Percentiles rank a stretch among this genome's conserved stretches.
Conservation (phyloP, 30 jellyfish, hydroid and myxozoan genomes). For the Cassiopea andromeda region DNA sequence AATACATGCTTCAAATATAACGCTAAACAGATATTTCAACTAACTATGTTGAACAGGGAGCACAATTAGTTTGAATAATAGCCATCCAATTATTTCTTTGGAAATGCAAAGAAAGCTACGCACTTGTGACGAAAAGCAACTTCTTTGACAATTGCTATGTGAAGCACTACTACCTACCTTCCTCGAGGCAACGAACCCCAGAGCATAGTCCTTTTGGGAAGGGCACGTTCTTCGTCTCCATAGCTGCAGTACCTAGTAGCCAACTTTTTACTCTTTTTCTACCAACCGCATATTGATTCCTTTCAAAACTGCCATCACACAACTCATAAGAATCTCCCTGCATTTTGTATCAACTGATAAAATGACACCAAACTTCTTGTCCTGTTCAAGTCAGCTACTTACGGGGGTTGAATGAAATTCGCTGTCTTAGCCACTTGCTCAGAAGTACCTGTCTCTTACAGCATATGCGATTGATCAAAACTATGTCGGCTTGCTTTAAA, state of each 20-base stretch:
- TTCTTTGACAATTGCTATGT: not conserved
- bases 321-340: slow-evolving; percentile 23
- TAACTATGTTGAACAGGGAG: too few relatives aligned
- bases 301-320: slow-evolving; percentile 21
- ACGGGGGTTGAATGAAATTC: not conserved
- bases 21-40: too few relatives aligned
- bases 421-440: slow-evolving; percentile 25
- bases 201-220: slow-evolving; percentile 30
- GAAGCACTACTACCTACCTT: slow-evolving; percentile 9
- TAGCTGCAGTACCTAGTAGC: slow-evolving; percentile 59
- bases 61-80: too few relatives aligned
- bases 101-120: too few relatives aligned
- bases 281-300: slow-evolving; percentile 48
- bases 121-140: too few relatives aligned
- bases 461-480: slow-evolving; percentile 38
- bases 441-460: slow-evolving; percentile 56
- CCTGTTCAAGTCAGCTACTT: not conserved
- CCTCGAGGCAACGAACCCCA: slow-evolving; percentile 46
- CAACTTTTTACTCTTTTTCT: slow-evolving; percentile 63
- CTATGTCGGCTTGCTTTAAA: slow-evolving; percentile 30
- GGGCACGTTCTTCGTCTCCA: slow-evolving; percentile 19
- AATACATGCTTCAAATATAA: too few relatives aligned
- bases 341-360: not conserved
- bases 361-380: not conserved
- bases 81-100: too few relatives aligned